Base-by-base conservation (phyloP, 2,888 invertebrate genomes). In the Cantharis rustica region DNA sequence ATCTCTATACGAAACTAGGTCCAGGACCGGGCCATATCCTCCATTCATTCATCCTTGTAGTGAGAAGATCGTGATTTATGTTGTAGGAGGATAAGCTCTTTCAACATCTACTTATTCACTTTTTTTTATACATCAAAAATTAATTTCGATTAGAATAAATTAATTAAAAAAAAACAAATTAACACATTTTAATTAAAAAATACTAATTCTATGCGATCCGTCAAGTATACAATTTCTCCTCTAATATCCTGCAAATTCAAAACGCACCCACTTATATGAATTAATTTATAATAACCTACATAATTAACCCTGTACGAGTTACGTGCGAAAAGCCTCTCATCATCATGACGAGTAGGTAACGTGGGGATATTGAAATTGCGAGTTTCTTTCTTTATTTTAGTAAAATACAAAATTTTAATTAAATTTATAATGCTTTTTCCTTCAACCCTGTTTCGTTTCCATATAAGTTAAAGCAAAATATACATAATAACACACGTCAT, bases 1-100 rank as follows among this genome's bases (percentile, higher is more conserved):
- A 86, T 86, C 85, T 83, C 82, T 81, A 84, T 84, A 84, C 85
- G 83, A 84, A 86, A 86, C 85, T 85, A 85, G 86, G 85, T 86
- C 85, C 84, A 81, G 84, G 83, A 81, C 83, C 82, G 81, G 85
- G 82, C 82, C 82, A 78, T 80, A 81, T 80, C 80, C 69, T 20
- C 75, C 80, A 78, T 81, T 82, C 81, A 81, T 81, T 82, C 81
- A 81, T 81, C 79, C 80, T 77, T 79, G 77, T 80, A 76, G 72
- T 76, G 77, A 75, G 77, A 76, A 78, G 74, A 73, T 72, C 71
- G 47, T 77, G 78, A 78, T 78, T 78, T 78, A 78, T 78, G 78
- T 73, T 71, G 71, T 26, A 62, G 68, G 62, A 70, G 77, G 77
- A 72, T 77, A 77, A 74, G 77, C 71, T 71, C 74, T 75, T 73